Evolutionary conservation across 2,113 vertebrate genomes (phyloP), one percentile per base, ranked within the genome.

Genomic region (Lampris megalopsis): DNA sequence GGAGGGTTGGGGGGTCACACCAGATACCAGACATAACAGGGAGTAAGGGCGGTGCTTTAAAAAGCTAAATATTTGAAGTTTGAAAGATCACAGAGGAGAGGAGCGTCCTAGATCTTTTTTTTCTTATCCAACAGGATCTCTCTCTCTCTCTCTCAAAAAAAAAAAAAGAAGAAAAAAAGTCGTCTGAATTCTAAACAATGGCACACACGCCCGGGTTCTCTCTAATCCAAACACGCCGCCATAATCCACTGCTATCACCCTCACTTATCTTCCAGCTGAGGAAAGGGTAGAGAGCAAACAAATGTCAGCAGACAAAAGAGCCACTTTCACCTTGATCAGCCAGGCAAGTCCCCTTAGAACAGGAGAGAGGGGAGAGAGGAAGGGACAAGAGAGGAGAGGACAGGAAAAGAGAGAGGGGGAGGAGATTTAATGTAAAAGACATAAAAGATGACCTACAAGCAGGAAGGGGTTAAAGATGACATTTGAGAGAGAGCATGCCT

Each of bases 261-360:
- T 48, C 48, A 64, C 78, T 84, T 83, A 92, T 91, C 91, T 91
- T 57, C 68, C 77, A 77, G 71, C 71, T 58, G 68, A 90, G 89
- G 91, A 92, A 92, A 87, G 83, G 73, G 77, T 64, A 77, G 79
- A 89, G 88, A 88, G 80, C 77, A 90, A 93, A 92, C 91, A 93
- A 88, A 89, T 73, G 42, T 64, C 57, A 9, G 58, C 68, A 90
- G 77, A 93, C 92, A 92, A 92, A 88, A 86, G 83, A 58, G 70
- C 45, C 86, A 94, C 92, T 94, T 94, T 95, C 93, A 91, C 94
- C 92, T 94, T 92, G 89, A 94, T 92, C 88, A 85, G 74, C 81
- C 81, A 70, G 73, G 77, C 70, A 74, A 82, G 68, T 64, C 67
- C 10, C 60, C 60, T 11, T 56, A 36, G 67, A 36, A 42, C 36